Evolutionary conservation across 2,797 vertebrate genomes (phyloP), one percentile per base, ranked within the genome.

Genomic region (Luscinia megarhynchos): DNA sequence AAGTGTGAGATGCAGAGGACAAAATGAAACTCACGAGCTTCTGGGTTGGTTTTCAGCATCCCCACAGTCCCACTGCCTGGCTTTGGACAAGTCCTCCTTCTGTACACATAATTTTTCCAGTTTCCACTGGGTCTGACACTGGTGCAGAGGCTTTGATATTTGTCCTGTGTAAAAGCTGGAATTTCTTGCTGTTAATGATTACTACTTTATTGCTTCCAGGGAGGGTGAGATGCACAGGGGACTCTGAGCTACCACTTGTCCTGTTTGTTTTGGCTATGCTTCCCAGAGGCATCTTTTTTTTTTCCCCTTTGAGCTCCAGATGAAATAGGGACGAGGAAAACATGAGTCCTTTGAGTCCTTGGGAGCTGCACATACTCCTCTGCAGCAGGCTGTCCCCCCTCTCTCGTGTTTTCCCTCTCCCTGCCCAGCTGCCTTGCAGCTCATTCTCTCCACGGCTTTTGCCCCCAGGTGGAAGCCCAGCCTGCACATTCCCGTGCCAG

Each of bases 401-500:
- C 59, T 15, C 11, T 2, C 10, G 0, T 36, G 66, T 40, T 72
- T 86, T 72, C 15, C 12, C 7, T 77, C 19, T 51, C 67, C 43
- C 66, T 63, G 45, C 50, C 54, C 1, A 1, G 53, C 54, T 68
- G 41, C 14, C 22, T 61, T 53, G 57, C 0, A 0, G 59, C 63
- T 93, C 76, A 84, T 57, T 53, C n/a, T 90, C 55, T 76, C 54
- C 34, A 1, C 15, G 85, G 32, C 15, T 95, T 87, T 84, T 68
- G 85, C 45, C 61, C 86, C 10, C 95, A 98, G 98, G 98, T 93
- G 34, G 91, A 94, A 43, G 72, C 95, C 1, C 90, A 97, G 90
- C 94, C 82, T 99, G 98, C 92, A 95, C 91, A 0, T 92, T 95
- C 36, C 94, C 97, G 3, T 99, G 98, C 84, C 90, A 85, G 63